Conservation (phyloP, 2,113 vertebrate species). For the Gasterosteus aculeatus region DNA sequence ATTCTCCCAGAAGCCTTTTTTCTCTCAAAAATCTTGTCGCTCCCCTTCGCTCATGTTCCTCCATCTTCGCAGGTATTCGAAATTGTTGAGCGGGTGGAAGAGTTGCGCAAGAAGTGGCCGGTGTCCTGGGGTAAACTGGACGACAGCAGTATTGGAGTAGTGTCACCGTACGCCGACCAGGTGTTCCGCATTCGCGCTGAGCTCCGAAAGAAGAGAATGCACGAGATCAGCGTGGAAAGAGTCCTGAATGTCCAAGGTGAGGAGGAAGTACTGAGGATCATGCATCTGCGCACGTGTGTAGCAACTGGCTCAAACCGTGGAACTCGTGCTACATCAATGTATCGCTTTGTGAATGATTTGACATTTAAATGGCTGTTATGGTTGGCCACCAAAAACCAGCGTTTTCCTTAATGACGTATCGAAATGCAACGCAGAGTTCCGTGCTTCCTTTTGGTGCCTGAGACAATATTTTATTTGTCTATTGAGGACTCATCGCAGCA, state of each 20-base stretch:
- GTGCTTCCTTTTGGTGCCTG: too few relatives aligned
- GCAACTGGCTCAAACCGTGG: background rate
- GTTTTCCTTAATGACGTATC: too few relatives aligned
- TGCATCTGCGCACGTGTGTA: background rate
- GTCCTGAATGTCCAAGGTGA: conserved; percentile 99
- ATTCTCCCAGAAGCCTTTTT: background rate
- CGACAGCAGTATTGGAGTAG: conserved; percentile 96
- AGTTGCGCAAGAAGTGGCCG: conserved; percentile 96
- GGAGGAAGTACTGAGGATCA: conserved; percentile 48
- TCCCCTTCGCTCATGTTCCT: background rate
- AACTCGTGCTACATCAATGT: background rate
- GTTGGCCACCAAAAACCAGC: too few relatives aligned
- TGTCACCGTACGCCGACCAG: conserved; percentile 97
- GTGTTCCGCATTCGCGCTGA: conserved; percentile 97
- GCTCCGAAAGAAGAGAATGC: conserved; percentile 96
- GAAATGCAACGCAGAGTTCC: too few relatives aligned
- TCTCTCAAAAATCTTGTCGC: background rate
- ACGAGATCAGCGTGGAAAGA: conserved; percentile 96
- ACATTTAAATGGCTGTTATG: background rate
- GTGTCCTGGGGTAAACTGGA: conserved; percentile 98
- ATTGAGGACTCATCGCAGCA: too few relatives aligned
- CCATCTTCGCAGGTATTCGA: conserved; percentile 90
- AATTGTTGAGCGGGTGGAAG: conserved; percentile 97
- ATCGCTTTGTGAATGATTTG: background rate
- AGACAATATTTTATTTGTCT: too few relatives aligned